Percentiles rank a stretch among this genome's conserved stretches.
Conservation (phyloP, 2,113 vertebrate species). For the Python bivittatus region DNA sequence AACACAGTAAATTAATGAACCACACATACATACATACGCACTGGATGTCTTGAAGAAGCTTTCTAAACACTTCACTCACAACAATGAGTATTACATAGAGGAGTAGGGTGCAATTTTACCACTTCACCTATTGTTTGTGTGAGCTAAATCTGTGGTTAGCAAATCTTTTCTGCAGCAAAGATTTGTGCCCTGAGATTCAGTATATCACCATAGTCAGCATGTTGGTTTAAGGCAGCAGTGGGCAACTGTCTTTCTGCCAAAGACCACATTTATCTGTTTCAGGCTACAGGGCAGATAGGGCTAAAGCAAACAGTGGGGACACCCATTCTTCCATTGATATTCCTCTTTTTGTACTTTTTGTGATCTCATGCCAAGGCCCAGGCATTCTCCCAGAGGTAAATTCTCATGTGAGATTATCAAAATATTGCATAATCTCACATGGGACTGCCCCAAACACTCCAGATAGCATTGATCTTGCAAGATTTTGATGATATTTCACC, state of each 20-base stretch:
- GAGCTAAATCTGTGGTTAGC: background rate
- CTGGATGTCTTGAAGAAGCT: background rate
- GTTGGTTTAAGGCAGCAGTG: background rate
- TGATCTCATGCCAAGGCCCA: background rate
- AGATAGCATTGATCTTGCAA: background rate
- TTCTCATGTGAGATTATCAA: background rate
- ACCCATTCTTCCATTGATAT: background rate
- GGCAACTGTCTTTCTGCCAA: background rate
- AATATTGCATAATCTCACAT: background rate
- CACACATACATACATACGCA: background rate
- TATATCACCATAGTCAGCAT: background rate
- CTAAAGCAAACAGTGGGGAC: background rate
- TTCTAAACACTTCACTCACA: background rate
- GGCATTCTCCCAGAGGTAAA: background rate
- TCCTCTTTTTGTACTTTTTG: background rate
- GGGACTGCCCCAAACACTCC: background rate
- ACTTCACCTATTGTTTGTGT: background rate
- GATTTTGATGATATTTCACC: background rate
- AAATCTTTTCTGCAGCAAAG: no score
- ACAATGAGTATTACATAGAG: background rate
- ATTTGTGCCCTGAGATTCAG: background rate
- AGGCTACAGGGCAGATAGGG: background rate
- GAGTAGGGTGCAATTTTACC: background rate
- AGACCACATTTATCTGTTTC: background rate
- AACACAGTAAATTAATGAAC: background rate